A percentile compares a stretch with the other conserved stretches of the same genome.
Conservation (phyloP, 2,113 vertebrate genomes). For the Heterotilapia buettikoferi region DNA sequence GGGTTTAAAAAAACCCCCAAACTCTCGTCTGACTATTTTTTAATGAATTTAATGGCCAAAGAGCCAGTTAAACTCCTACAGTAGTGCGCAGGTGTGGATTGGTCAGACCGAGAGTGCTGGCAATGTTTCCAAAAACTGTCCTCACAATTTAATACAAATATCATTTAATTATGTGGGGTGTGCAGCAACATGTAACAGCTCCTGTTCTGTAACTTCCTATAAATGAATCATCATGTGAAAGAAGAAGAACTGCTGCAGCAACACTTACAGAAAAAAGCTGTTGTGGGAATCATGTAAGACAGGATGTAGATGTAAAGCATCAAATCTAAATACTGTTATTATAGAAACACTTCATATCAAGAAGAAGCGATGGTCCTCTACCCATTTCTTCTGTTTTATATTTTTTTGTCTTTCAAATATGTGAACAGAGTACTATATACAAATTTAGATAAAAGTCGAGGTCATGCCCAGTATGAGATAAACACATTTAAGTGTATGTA, state of each 20-base stretch:
- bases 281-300: background rate
- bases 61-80: background rate
- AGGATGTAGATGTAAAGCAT: background rate
- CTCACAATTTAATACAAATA: background rate
- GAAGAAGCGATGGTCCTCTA: background rate
- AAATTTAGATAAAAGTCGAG: background rate
- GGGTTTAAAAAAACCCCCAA: accelerated
- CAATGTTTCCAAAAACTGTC: background rate
- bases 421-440: background rate
- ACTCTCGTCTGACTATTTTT: background rate
- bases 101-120: background rate
- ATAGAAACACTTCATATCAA: background rate
- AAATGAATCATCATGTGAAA: background rate
- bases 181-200: background rate
- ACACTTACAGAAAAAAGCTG: background rate
- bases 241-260: background rate
- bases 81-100: background rate
- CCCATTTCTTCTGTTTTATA: background rate
- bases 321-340: background rate
- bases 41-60: background rate
- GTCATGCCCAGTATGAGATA: background rate
- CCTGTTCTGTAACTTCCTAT: background rate
- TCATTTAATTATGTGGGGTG: background rate
- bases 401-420: background rate
- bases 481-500: background rate